phyloP scores from a whole-genome alignment of 2,888 invertebrate species.

The Lobophora halterata region DNA sequence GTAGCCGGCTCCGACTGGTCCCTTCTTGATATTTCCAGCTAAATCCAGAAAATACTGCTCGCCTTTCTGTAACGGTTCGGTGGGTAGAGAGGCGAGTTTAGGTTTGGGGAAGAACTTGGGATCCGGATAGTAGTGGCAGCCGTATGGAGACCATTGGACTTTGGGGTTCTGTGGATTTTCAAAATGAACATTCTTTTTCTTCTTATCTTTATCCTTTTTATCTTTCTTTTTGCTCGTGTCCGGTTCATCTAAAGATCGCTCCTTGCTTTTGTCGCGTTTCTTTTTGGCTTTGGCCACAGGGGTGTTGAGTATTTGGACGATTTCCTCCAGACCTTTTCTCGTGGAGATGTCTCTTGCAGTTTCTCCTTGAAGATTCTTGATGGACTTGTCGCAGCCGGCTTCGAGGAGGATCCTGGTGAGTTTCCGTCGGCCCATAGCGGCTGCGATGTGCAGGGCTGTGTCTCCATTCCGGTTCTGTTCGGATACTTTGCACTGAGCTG shows the following conservation, averaged over 20 bases:
- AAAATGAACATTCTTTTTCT: conserved; percentile 79
- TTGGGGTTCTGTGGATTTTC: conserved; percentile 70
- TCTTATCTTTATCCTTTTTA: conserved; percentile 62
- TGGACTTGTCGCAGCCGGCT: conserved; percentile 86
- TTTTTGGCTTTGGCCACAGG: conserved; percentile 70
- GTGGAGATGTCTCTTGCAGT: conserved; percentile 94
- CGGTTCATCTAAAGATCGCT: conserved; percentile 78
- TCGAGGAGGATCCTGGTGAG: conserved; percentile 94
- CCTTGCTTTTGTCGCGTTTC: conserved; percentile 75
- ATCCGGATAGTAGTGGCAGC: conserved; percentile 94
- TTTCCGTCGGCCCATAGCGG: conserved; percentile 96
- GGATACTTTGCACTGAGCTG: conserved; percentile 91
- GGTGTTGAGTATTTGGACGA: conserved; percentile 87
- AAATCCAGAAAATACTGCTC: conserved; percentile 97
- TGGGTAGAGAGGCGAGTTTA: conserved; percentile 90
- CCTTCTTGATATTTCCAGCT: conserved; percentile 96
- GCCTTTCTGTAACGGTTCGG: conserved; percentile 91
- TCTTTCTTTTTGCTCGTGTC: conserved; percentile 69
- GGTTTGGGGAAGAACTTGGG: conserved; percentile 92
- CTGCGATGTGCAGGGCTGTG: conserved; percentile 95
- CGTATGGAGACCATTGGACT: conserved; percentile 92
- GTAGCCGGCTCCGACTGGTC: conserved; percentile 96
- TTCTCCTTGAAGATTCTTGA: conserved; percentile 92
- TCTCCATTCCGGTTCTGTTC: conserved; percentile 98
- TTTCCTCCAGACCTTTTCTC: conserved; percentile 92